A percentile compares a stretch with the other conserved stretches of the same genome.
These are phyloP conservation scores for Bradynema listronoti DNA, from an alignment of 1,140 invertebrate species.

Conservation along the genomic window DNA sequence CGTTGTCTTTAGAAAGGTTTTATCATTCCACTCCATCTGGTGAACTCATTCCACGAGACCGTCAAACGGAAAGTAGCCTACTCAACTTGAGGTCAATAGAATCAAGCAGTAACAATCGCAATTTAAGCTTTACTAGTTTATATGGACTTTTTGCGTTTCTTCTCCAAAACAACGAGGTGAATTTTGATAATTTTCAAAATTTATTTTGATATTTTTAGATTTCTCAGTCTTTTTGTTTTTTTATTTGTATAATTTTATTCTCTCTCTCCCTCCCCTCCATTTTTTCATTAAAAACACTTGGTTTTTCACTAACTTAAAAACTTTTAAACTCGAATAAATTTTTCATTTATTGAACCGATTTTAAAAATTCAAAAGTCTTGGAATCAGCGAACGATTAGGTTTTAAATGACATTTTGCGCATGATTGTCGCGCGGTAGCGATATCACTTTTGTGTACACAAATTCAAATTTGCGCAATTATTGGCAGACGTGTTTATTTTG, in stretches of 20 bases:
- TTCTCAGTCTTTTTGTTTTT: neutral
- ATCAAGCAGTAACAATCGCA: neutral
- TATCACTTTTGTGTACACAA: neutral
- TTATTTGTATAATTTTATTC: neutral
- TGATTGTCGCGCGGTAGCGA: neutral
- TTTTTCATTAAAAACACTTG: neutral
- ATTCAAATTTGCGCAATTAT: conserved; percentile 2
- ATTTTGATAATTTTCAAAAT: neutral
- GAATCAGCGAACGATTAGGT: too few species aligned
- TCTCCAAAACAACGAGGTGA: neutral
- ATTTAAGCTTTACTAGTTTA: neutral
- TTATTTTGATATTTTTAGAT: neutral
- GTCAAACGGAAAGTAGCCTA: neutral
- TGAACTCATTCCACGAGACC: neutral
- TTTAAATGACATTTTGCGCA: neutral
- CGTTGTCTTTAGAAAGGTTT: neutral
- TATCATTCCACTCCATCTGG: neutral
- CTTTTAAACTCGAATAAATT: neutral
- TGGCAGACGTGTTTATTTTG: too few species aligned
- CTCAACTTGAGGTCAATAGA: neutral
- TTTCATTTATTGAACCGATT: neutral
- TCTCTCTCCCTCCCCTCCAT: neutral
- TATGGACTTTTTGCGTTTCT: neutral
- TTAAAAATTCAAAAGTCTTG: neutral
- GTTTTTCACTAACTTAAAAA: neutral